Evolutionary conservation across 1,140 invertebrate genomes (phyloP).

Genomic region (Batillaria attramentaria): DNA sequence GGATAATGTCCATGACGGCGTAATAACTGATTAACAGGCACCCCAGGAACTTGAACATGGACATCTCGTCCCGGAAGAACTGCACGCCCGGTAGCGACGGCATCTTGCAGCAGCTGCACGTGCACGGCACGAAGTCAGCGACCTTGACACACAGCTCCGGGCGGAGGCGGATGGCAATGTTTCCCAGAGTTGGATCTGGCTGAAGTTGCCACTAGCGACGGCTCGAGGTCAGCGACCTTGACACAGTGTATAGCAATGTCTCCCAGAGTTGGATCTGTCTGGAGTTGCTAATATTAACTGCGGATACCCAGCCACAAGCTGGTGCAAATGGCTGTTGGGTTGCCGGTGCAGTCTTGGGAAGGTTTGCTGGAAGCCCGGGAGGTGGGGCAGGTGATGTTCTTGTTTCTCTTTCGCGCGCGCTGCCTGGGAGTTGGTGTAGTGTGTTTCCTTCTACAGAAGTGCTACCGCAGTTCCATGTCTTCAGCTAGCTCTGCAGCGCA

Average conservation of each 20-base stretch:
- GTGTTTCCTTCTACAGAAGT: too few species aligned
- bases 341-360: not conserved
- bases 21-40: constrained; percentile 55
- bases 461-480: too few species aligned
- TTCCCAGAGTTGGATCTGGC: not conserved
- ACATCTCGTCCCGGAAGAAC: constrained; percentile 46
- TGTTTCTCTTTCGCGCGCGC: too few species aligned
- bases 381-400: too few species aligned
- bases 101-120: constrained; percentile 36
- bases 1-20: constrained; percentile 64
- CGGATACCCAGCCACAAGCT: not conserved
- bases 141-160: constrained; percentile 1
- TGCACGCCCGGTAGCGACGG: constrained; percentile 30
- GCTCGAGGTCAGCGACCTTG: not conserved
- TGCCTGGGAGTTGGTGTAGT: too few species aligned
- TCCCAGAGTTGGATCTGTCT: not conserved
- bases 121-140: constrained; percentile 32
- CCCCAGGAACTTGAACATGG: constrained; percentile 41
- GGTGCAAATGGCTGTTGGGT: not conserved
- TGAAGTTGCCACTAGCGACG: not conserved
- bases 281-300: not conserved
- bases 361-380: too few species aligned
- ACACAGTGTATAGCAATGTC: too few species aligned
- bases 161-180: constrained; percentile 16
- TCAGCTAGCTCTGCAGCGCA: too few species aligned